Base-by-base conservation (phyloP, 2,888 invertebrate genomes). In the Mystacides longicornis region DNA sequence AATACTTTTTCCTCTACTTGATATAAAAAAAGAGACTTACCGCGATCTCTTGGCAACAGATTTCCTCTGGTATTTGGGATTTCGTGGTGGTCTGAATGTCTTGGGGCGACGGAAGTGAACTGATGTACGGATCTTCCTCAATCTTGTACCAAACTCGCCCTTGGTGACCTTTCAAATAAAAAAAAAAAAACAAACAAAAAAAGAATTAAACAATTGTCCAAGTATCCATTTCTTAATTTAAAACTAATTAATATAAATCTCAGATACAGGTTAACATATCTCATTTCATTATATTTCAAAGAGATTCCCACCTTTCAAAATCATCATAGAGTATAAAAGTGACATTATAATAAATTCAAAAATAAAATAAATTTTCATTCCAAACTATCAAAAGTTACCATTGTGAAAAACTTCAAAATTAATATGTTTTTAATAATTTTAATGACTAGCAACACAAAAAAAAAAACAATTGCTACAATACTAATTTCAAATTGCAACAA, bases 91-190 rank as follows among this genome's bases (percentile, higher is more conserved):
- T 67, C 86, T 86, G 74, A 96, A 85, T 46, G 98, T 98, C 68
- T 89, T 92, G 14, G 98, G 99, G 62, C 94, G 82, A 67, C 87
- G 89, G 85, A 99, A 99, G 69, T 93, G 93, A 63, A 97, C 97
- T 3, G 91, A 89, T 45, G 93, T 96, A 69, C 98, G 87, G 65
- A 98, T 86, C 77, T 97, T 93, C 63, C 93, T 83, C 11, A 85
- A 82, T 55, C 92, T 81, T 56, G 91, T 92, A 66, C 92, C 93
- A 80, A 91, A 87, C 65, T 88, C 85, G 62, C 97, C 97, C 72
- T 93, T 94, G 63, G 94, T 81, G 57, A 95, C 87, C 87, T 93
- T 64, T 23, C 75, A 71, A 60, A 27, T 27, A 27, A 37, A 37
- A 37, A 37, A 37, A 4, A 16, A 37, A 7, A 7, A 19, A 27